Conservation (phyloP, 2,888 invertebrate species). For the Habrosyne pyritoides region DNA sequence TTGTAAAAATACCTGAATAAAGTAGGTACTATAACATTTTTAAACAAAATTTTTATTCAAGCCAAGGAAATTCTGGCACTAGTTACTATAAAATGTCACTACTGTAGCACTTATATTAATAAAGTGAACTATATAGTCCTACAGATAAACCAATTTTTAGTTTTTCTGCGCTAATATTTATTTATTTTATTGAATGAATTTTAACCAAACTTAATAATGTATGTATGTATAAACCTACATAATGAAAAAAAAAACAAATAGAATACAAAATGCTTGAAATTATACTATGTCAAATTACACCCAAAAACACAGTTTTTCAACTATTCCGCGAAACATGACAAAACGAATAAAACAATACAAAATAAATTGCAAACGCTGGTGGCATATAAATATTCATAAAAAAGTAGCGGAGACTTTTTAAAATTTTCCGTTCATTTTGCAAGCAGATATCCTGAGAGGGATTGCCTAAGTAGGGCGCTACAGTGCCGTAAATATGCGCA, state of each 20-base stretch:
- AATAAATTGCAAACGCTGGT: constrained; percentile 34
- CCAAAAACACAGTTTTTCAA: not conserved
- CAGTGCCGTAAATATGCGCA: constrained; percentile 68
- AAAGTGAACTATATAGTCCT: no score
- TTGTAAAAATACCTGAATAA: no score
- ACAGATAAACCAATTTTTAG: no score
- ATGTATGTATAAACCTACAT: no score
- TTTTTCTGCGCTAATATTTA: no score
- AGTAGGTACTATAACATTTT: no score
- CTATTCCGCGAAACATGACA: not conserved
- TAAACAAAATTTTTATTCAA: no score
- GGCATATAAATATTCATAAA: constrained; percentile 52
- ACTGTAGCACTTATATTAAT: no score
- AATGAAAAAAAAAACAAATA: not conserved
- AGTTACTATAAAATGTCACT: no score
- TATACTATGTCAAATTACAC: not conserved
- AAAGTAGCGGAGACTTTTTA: constrained; percentile 49
- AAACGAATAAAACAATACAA: not conserved
- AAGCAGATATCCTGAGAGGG: constrained; percentile 39
- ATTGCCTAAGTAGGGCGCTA: constrained; percentile 37
- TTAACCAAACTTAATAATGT: no score
- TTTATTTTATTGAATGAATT: no score
- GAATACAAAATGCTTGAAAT: not conserved
- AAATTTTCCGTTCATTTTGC: constrained; percentile 55
- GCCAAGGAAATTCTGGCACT: no score